Percentiles rank a stretch among this genome's conserved stretches.
Conservation (phyloP, 2,888 invertebrate species). For the Morpho deidamia region DNA sequence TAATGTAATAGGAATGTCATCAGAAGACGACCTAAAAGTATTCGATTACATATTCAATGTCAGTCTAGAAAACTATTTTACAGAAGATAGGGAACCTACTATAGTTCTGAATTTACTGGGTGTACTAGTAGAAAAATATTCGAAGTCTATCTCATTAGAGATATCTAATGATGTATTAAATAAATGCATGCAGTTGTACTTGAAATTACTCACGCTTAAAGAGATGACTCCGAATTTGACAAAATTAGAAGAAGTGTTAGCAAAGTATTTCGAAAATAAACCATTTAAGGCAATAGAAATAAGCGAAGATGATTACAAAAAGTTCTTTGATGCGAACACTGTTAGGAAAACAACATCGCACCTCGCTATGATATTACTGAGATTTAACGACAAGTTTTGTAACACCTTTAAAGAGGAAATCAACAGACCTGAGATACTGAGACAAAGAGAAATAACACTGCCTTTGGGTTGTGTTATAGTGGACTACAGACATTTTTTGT, state of each 20-base stretch:
- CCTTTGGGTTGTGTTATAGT: slow-evolving; percentile 76
- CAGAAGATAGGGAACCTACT: slow-evolving; percentile 68
- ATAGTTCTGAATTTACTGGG: slow-evolving; percentile 71
- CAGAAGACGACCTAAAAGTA: slow-evolving; percentile 59
- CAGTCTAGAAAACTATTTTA: slow-evolving; percentile 51
- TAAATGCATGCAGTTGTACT: slow-evolving; percentile 61
- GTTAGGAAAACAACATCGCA: slow-evolving; percentile 77
- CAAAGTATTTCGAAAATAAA: slow-evolving; percentile 78
- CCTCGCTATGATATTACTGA: slow-evolving; percentile 78
- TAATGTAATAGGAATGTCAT: slow-evolving; percentile 52
- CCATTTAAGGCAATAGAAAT: slow-evolving; percentile 77
- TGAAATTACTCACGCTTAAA: slow-evolving; percentile 54
- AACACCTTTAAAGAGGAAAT: slow-evolving; percentile 66
- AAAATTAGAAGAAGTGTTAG: slow-evolving; percentile 73
- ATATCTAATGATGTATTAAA: slow-evolving; percentile 49
- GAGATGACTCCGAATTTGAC: slow-evolving; percentile 65
- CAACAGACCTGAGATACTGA: slow-evolving; percentile 57
- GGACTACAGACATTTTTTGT: slow-evolving; percentile 52
- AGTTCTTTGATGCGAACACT: slow-evolving; percentile 69
- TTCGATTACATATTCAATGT: slow-evolving; percentile 56
- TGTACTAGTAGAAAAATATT: slow-evolving; percentile 65
- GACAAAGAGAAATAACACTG: slow-evolving; percentile 81
- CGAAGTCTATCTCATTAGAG: slow-evolving; percentile 44
- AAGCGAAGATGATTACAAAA: slow-evolving; percentile 70
- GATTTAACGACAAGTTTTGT: slow-evolving; percentile 68